Evolutionary conservation across 2,113 vertebrate species (phyloP), one percentile per base, ranked within the genome.

Genomic region (Ariopsis seemanni): DNA sequence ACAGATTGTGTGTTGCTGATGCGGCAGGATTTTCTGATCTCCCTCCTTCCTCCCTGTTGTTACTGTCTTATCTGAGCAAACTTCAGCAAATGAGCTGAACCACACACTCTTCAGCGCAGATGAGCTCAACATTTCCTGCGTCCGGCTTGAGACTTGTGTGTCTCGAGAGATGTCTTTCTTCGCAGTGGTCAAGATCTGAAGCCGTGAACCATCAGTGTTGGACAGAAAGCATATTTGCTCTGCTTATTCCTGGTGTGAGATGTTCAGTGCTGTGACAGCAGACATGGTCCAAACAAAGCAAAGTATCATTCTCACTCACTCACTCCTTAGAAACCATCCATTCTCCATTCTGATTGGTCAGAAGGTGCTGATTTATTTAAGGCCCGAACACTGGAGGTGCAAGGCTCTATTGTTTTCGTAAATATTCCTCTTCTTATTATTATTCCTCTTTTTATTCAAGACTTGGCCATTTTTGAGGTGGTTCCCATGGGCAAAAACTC

Each of bases 1-100:
- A 63, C 74, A 79, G 85, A 80, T 55, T 67, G 85, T 55, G 85
- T 22, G 60, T 63, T 55, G 85, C 85, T 85, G 84, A 85, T 52
- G 53, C 84, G 6, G 84, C 85, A 86, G 60, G 60, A 57, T 86
- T 30, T 67, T 30, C 42, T 1, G 69, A 10, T 48, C 55, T 20
- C 71, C 57, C 42, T 48, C 75, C 74, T 67, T 52, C 18, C 27
- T 52, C 18, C 0, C 62, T 57, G 50, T 30, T 65, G 58, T 18
- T 53, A 53, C 58, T n/a, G 48, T 86, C 85, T 52, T 34, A 78
- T 78, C 58, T 4, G n/a, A 80, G 85, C 50, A 55, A 55, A 67
- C 85, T 67, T 75, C 50, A 63, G 75, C 18, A 69, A 55, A 85
- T 72, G 83, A 74, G 55, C 30, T 72, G 65, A 57, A 25, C 15